A percentile compares a stretch with the other conserved stretches of the same genome.
Conservation (phyloP, 2,888 invertebrate species). For the Criorhina ranunculi region DNA sequence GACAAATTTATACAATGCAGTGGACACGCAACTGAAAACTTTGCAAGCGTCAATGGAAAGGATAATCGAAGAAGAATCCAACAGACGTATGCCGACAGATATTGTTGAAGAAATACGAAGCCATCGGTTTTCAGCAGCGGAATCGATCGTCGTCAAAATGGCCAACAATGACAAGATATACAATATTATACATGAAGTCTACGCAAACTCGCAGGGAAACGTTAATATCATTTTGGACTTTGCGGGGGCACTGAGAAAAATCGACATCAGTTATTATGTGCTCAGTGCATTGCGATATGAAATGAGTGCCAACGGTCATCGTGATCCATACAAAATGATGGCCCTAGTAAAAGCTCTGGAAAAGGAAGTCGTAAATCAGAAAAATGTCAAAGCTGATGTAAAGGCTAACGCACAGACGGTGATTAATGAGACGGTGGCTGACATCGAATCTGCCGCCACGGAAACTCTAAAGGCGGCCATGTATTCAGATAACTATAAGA, state of each 20-base stretch:
- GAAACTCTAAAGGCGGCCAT: constrained; percentile 9
- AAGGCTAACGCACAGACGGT: not conserved
- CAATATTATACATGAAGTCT: constrained; percentile 19
- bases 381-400: not conserved
- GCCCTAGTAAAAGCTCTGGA: not conserved
- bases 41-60: constrained; percentile 1
- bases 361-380: constrained; percentile 1
- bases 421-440: not conserved
- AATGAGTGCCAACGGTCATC: constrained; percentile 29
- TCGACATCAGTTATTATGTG: constrained; percentile 6
- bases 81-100: not conserved
- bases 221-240: constrained; percentile 17
- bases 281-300: constrained; percentile 24
- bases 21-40: not conserved
- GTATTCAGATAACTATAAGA: constrained; percentile 7
- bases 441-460: not conserved
- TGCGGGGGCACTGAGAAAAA: not conserved
- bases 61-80: not conserved
- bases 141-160: not conserved
- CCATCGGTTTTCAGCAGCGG: constrained; percentile 1
- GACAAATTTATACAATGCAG: constrained; percentile 11
- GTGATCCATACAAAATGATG: constrained; percentile 32
- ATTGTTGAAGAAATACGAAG: constrained; percentile 23
- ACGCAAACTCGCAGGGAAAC: constrained; percentile 1
- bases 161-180: not conserved